A percentile compares a stretch with the other conserved stretches of the same genome.
phyloP scores from a whole-genome alignment of 2,797 vertebrate genomes.

The Muraenolepis orangiensis region DNA sequence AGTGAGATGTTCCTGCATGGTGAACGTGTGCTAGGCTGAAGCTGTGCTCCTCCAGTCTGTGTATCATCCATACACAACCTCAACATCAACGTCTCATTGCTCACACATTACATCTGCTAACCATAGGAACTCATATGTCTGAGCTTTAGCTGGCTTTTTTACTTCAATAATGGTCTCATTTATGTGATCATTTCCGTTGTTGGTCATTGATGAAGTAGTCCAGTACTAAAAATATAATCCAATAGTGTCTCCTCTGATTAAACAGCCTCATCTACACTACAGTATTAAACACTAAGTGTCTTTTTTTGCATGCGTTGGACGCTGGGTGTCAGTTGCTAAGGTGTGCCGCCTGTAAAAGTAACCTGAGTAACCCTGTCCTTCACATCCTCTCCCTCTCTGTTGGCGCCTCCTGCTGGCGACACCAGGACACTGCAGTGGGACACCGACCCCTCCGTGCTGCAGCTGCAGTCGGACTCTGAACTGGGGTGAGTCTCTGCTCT shows the following conservation, averaged over 20 bases:
- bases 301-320: not conserved
- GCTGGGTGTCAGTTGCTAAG: constrained; percentile 6
- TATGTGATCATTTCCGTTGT: not conserved
- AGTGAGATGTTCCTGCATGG: no score
- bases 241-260: not conserved
- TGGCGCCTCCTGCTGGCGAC: constrained; percentile 72
- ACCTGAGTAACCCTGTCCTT: constrained; percentile 40
- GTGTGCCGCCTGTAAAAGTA: constrained; percentile 32
- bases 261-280: not conserved
- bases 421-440: constrained; percentile 98
- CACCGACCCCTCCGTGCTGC: constrained; percentile 98
- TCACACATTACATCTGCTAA: not conserved
- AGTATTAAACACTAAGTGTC: not conserved
- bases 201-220: not conserved
- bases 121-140: not conserved
- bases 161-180: not conserved
- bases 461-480: constrained; percentile 97
- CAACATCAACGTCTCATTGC: not conserved
- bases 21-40: no score
- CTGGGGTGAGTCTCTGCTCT: constrained; percentile 83
- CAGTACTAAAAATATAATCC: no score
- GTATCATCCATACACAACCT: not conserved
- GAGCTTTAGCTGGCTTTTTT: not conserved
- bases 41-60: not conserved
- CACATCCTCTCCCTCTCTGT: constrained; percentile 58